Evolutionary conservation across 2,888 invertebrate genomes (phyloP).

Genomic region (Archips xylosteana): DNA sequence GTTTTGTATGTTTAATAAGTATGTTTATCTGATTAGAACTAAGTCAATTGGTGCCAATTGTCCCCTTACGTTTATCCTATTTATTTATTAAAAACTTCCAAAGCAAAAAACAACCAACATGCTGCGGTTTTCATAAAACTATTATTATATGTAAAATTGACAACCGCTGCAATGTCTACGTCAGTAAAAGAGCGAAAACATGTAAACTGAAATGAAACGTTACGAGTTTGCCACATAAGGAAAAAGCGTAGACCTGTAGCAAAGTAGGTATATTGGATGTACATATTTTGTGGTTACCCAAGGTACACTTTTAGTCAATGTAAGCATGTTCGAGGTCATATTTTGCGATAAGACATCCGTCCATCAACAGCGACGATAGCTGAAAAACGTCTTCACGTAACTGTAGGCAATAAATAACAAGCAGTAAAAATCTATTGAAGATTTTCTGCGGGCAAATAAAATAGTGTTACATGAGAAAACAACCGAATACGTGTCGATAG

Average conservation of each 20-base stretch:
- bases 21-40: too few relatives aligned
- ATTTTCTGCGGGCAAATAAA: constrained; percentile 2
- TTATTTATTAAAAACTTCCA: too few relatives aligned
- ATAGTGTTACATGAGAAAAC: constrained; percentile 2
- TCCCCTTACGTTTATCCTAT: too few relatives aligned
- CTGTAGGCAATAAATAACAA: constrained; percentile 12
- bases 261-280: background rate
- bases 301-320: background rate
- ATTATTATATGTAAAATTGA: background rate
- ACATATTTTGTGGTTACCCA: background rate
- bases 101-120: too few relatives aligned
- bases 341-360: constrained; percentile 12
- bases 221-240: background rate
- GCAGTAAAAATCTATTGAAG: constrained; percentile 13
- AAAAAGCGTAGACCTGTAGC: background rate
- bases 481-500: constrained; percentile 1
- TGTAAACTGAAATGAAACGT: background rate
- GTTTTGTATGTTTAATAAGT: too few relatives aligned
- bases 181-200: background rate
- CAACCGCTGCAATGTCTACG: background rate
- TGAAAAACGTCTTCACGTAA: constrained; percentile 13
- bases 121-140: too few relatives aligned
- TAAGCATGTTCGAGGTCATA: constrained; percentile 8
- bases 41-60: too few relatives aligned
- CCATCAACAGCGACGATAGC: constrained; percentile 18